Percentiles rank a stretch among this genome's conserved stretches.
Evolutionary conservation across 2,888 invertebrate genomes (phyloP).

Genomic region (Agonum fuliginosum): DNA sequence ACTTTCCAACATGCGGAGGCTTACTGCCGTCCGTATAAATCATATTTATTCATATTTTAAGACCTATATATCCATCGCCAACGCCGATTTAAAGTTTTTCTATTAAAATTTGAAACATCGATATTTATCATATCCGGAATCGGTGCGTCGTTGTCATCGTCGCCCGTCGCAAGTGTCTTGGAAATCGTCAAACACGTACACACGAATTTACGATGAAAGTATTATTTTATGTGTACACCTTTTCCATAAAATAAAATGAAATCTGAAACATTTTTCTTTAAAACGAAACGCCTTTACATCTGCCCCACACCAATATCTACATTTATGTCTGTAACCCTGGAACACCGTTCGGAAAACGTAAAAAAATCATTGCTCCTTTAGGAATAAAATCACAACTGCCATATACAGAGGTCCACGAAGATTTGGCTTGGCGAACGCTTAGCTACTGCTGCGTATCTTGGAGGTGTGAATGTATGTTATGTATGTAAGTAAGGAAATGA

Average conservation of each 20-base stretch:
- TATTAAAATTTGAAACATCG: conserved; percentile 53
- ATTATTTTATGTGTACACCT: conserved; percentile 53
- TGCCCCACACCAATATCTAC: conserved; percentile 13
- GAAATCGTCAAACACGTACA: conserved; percentile 42
- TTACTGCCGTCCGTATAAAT: conserved; percentile 37
- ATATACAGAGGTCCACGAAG: neutral
- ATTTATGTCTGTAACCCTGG: conserved; percentile 18
- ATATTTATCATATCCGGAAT: conserved; percentile 47
- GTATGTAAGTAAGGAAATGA: conserved; percentile 22
- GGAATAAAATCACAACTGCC: conserved; percentile 40
- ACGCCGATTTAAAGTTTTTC: conserved; percentile 47
- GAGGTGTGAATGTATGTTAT: neutral
- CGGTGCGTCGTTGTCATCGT: conserved; percentile 13
- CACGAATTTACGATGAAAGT: conserved; percentile 37
- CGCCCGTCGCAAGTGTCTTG: conserved; percentile 21
- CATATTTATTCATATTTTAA: conserved; percentile 55
- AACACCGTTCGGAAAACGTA: conserved; percentile 45
- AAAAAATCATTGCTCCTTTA: conserved; percentile 50
- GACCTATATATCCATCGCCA: conserved; percentile 37
- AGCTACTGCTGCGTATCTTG: neutral
- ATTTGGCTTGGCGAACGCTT: neutral
- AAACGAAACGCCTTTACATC: conserved; percentile 34
- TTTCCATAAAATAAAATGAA: conserved; percentile 52
- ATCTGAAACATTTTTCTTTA: conserved; percentile 40
- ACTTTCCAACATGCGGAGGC: conserved; percentile 26